phyloP scores from a whole-genome alignment of 2,797 vertebrate genomes.

The Tangara arthus region DNA sequence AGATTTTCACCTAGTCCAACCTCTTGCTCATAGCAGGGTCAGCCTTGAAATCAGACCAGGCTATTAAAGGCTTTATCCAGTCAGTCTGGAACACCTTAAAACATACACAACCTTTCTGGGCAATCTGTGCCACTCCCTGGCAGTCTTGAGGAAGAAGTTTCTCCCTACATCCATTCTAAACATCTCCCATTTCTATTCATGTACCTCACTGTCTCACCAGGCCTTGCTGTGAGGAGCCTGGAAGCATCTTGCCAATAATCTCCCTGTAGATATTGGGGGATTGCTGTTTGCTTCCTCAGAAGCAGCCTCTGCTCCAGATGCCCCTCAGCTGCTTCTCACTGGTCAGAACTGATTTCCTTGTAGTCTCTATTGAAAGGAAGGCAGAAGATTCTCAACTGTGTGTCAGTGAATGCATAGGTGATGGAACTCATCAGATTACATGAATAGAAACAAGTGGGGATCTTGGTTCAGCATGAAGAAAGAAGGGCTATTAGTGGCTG shows the following conservation, averaged over 20 bases:
- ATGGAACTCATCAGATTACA: background rate
- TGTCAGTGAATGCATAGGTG: too few relatives aligned
- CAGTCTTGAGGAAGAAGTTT: background rate
- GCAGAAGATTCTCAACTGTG: background rate
- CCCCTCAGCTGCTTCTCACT: background rate
- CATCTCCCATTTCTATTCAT: background rate
- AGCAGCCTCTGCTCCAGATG: background rate
- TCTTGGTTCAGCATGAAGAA: background rate
- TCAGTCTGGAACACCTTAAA: background rate
- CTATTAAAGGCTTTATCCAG: background rate
- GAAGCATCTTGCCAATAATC: background rate
- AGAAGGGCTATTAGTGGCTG: background rate
- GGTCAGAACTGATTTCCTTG: background rate
- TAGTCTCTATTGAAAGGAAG: too few relatives aligned
- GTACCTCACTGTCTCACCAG: background rate
- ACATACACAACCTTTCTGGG: background rate
- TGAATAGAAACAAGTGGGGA: background rate
- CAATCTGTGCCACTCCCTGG: background rate
- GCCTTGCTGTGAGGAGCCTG: background rate
- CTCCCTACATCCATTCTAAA: background rate
- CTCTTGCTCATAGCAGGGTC: background rate
- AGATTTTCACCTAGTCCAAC: background rate
- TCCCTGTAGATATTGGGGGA: rapidly evolving
- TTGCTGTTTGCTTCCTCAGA: background rate
- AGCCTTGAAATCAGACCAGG: background rate